Base-by-base conservation (phyloP, 2,888 invertebrate species). In the Malachius bipustulatus region DNA sequence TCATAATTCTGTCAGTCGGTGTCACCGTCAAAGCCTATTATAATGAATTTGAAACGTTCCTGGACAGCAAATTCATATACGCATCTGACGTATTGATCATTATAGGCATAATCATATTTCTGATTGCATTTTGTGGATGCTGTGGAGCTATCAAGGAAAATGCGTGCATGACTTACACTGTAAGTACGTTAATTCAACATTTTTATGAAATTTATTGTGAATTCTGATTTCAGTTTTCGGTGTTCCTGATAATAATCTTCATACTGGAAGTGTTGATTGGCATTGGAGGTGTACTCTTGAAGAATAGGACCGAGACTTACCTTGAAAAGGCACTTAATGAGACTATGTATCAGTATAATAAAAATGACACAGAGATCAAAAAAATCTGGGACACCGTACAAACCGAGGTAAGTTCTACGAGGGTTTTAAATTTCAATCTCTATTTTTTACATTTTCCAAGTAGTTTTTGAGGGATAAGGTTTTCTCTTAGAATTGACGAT, bases 81-180 rank as follows among this genome's bases (percentile, higher is more conserved):
- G 81, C 82, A 0, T 88, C 93, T 1, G 75, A 85, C 24, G 70
- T 91, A 34, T 70, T 94, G 45, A 87, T 94, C 50, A 71, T 83
- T 36, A 78, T 90, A 12, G 93, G 93, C 9, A 68, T 81, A 11
- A 69, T 89, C 40, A 82, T 93, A 51, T 88, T 91, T 62, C 65
- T 90, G 34, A 82, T 94, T 11, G 85, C 91, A 32, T 90, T 93
- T 71, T 80, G 94, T 49, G 96, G 94, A 45, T 96, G 93, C 67
- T 94, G 90, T 52, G 96, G 96, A 24, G 93, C 94, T 11, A 73
- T 88, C 38, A 85, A 85, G 56, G 93, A 94, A 64, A 93, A 85
- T 63, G 82, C 88, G 54, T 90, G 89, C 69, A 87, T 94, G 82
- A 82, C 90, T 41, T 74, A 87, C 44, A 83, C 84, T 41, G 91